Conservation (phyloP, 2,113 vertebrate genomes). For the Bujurquina vittata region DNA sequence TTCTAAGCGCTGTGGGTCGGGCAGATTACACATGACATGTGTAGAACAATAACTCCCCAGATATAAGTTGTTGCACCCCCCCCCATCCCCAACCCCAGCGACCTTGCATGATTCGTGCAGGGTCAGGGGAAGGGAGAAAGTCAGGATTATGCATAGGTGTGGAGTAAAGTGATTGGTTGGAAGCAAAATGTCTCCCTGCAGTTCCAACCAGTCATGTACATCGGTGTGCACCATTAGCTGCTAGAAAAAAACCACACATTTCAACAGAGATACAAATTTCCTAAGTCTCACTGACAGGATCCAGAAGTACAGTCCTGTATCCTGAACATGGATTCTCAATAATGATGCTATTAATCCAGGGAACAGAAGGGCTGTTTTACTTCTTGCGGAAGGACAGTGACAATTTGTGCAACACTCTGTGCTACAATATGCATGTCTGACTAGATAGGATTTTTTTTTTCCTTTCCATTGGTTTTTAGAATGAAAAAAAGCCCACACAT, state of each 20-base stretch:
- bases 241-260: slow-evolving; percentile 45
- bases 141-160: slow-evolving; percentile 17
- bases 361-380: slow-evolving; percentile 77
- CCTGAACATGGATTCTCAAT: slow-evolving; percentile 66
- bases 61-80: slow-evolving; percentile 64
- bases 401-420: slow-evolving; percentile 65
- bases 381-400: slow-evolving; percentile 72
- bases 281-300: slow-evolving; percentile 48
- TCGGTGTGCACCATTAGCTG: slow-evolving; percentile 50
- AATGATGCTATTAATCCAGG: slow-evolving; percentile 80
- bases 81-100: slow-evolving; percentile 32
- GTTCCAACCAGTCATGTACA: slow-evolving; percentile 38
- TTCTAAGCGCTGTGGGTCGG: slow-evolving; percentile 72
- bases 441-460: slow-evolving; percentile 44
- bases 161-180: slow-evolving; percentile 19
- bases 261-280: slow-evolving; percentile 45
- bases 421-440: slow-evolving; percentile 69
- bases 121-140: slow-evolving; percentile 41
- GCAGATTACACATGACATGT: slow-evolving; percentile 82
- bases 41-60: slow-evolving; percentile 80
- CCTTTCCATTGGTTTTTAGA: slow-evolving; percentile 69
- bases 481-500: slow-evolving; percentile 64
- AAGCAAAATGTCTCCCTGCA: slow-evolving; percentile 15
- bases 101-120: slow-evolving; percentile 43
- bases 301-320: slow-evolving; percentile 41